Conservation (phyloP, 1,140 invertebrate species). For the Drosophila grimshawi region DNA sequence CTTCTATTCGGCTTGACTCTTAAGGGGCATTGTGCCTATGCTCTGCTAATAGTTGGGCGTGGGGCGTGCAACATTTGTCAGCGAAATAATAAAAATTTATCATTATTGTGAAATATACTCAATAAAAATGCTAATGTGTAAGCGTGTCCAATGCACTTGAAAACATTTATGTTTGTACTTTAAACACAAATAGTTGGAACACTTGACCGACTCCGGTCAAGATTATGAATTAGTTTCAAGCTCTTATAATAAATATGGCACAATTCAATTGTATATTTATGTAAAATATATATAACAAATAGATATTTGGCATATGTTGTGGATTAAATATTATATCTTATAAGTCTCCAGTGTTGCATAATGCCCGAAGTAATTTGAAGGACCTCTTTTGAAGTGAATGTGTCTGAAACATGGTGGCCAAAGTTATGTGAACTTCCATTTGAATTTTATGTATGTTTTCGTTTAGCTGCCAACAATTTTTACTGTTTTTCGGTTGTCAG, state of each 20-base stretch:
- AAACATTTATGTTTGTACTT: too few species aligned
- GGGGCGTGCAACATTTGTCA: not conserved
- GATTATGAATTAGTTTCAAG: too few species aligned
- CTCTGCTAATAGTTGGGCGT: not conserved
- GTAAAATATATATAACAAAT: too few species aligned
- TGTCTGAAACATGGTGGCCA: constrained; percentile 23
- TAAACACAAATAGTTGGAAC: too few species aligned
- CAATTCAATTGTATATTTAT: too few species aligned
- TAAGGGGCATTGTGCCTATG: constrained; percentile 2
- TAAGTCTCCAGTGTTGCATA: constrained; percentile 5
- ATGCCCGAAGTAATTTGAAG: not conserved
- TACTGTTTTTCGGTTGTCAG: not conserved
- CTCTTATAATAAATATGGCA: too few species aligned
- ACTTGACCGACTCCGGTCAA: too few species aligned
- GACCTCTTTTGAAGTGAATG: not conserved
- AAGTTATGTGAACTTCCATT: constrained; percentile 42
- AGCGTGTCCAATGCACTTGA: not conserved
- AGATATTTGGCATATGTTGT: too few species aligned
- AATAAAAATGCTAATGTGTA: not conserved
- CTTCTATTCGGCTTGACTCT: not conserved
- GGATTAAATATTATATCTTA: not conserved
- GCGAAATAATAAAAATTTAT: not conserved
- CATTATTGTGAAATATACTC: too few species aligned
- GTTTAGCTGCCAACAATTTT: constrained; percentile 11
- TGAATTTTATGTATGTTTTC: constrained; percentile 44